Conservation (phyloP, 30 jellyfish, hydroid and myxozoan genomes). For the Aurelia coerulea region DNA sequence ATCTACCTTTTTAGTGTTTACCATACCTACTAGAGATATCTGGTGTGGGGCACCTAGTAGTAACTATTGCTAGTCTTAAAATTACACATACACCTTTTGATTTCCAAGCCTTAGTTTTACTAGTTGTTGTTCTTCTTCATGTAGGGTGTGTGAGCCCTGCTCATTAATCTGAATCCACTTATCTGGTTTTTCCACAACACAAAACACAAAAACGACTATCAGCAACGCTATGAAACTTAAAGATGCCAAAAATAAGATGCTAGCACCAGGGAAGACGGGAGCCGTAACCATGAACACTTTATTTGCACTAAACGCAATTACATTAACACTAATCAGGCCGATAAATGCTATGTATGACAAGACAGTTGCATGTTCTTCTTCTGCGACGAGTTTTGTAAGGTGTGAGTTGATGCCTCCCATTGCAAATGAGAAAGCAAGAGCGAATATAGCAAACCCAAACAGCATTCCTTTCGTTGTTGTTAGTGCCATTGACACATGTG, state of each 20-base stretch:
- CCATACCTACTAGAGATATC: too few species aligned
- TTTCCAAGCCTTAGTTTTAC: too few species aligned
- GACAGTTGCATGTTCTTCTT: constrained; percentile 48
- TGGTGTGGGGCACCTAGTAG: too few species aligned
- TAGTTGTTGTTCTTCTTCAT: too few species aligned
- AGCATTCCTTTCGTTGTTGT: constrained; percentile 11
- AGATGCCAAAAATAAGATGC: constrained; percentile 43
- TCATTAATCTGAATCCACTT: too few species aligned
- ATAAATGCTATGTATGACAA: constrained; percentile 41
- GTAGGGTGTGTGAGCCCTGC: too few species aligned
- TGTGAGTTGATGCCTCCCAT: constrained; percentile 32
- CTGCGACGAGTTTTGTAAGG: constrained; percentile 46
- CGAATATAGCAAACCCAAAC: constrained; percentile 12
- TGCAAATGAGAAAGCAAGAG: constrained; percentile 56
- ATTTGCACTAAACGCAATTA: constrained; percentile 43
- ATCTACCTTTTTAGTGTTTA: too few species aligned
- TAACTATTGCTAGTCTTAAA: too few species aligned
- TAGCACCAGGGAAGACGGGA: constrained; percentile 36
- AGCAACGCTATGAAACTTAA: constrained; percentile 6
- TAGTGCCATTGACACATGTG: constrained; percentile 26
- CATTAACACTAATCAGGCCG: constrained; percentile 29
- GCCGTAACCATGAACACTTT: constrained; percentile 42
- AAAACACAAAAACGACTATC: neutral
- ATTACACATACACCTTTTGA: too few species aligned
- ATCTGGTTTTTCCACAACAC: too few species aligned